Conservation (phyloP, 2,797 vertebrate species). For the Catharus ustulatus region DNA sequence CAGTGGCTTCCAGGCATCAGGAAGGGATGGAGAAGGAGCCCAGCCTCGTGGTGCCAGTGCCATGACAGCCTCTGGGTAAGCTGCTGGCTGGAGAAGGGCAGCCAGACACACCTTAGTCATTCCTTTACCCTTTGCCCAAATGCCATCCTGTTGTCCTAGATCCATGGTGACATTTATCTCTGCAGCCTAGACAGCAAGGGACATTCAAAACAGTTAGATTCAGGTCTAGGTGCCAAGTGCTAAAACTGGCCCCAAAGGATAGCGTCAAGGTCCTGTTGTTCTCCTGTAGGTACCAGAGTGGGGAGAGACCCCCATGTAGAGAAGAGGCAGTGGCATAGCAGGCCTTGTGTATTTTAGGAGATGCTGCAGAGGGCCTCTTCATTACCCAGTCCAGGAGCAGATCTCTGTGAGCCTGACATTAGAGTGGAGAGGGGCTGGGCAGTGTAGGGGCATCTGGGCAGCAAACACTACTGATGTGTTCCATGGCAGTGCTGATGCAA, state of each 20-base stretch:
- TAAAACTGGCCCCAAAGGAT: not conserved
- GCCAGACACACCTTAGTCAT: not conserved
- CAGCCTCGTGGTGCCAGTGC: slow-evolving; percentile 70
- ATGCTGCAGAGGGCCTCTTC: not conserved
- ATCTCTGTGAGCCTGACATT: not conserved
- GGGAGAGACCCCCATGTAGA: not conserved
- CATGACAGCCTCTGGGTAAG: slow-evolving; percentile 89
- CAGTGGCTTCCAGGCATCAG: slow-evolving; percentile 3
- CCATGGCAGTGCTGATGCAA: slow-evolving; percentile 84
- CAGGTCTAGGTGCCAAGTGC: not conserved
- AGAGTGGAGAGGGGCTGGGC: not conserved
- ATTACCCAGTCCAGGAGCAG: not conserved
- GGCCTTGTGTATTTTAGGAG: not conserved
- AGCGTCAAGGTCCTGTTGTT: not conserved
- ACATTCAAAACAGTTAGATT: not conserved
- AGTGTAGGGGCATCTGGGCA: not conserved
- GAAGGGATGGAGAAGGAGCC: slow-evolving; percentile 56
- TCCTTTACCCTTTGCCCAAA: not conserved
- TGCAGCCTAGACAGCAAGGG: not conserved
- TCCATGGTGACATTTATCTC: not conserved
- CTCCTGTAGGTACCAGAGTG: not conserved
- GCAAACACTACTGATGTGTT: not conserved
- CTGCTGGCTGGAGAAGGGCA: not conserved
- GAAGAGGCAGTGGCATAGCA: not conserved
- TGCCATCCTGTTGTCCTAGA: not conserved